Base-by-base conservation (phyloP, 2,113 vertebrate species). In the Eidolon helvum region DNA sequence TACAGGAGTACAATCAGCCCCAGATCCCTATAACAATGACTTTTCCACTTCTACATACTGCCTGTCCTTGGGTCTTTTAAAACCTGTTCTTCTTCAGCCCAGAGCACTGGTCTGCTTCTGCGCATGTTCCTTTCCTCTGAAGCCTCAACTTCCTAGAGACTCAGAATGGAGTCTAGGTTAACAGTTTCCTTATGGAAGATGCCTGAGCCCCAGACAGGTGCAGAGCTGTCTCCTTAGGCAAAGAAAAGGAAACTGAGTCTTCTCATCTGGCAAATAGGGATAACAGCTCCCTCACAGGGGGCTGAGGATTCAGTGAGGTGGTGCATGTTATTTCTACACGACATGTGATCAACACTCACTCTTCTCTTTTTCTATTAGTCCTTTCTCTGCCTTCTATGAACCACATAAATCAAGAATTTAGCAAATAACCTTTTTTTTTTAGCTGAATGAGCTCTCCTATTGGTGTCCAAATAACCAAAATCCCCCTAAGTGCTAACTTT, bases 321-420 rank as follows among this genome's bases (percentile, higher is more conserved):
- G 40, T 21, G 18, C 24, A 12, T 3, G 4, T 71, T 8, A 38
- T 35, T 48, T 28, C 61, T 61, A 14, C 33, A 33, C 15, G 50
- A 4, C 0, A 5, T 72, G 1, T 12, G 24, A 45, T 1, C 43
- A 28, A 61, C 48, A 48, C 26, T 0, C 11, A 3, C 5, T 55
- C 50, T 69, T 35, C 45, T 30, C 10, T 40, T 8, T 33, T 65
- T 45, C 26, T 9, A 40, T 72, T n/a, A 50, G 68, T 53, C 57
- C 45, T 33, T 71, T 14, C 68, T 43, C 35, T 45, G 14, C 24
- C 68, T 94, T 55, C 30, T 30, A 19, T 5, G 26, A 33, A 22
- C 48, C 19, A 5, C 16, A 22, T 35, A 21, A 45, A 45, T 45
- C 7, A 45, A 45, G 45, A 45, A 45, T 45, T 45, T 45, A 75